These are phyloP conservation scores for Diachasmimorpha longicaudata DNA, from an alignment of 1,140 invertebrate genomes.

Conservation along the genomic window DNA sequence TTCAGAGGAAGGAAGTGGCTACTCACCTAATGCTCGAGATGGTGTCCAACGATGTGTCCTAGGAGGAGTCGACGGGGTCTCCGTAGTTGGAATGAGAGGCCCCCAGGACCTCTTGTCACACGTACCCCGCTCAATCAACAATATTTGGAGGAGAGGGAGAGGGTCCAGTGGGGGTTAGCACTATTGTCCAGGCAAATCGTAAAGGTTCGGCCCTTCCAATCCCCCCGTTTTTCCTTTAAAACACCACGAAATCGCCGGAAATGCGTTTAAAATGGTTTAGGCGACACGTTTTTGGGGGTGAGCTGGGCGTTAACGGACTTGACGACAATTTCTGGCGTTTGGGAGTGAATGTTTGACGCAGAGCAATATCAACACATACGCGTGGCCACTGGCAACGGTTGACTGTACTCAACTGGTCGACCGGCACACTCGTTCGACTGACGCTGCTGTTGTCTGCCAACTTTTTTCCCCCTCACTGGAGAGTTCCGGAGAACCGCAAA, in stretches of 20 bases:
- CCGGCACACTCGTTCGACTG: background rate
- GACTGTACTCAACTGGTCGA: slow-evolving; percentile 21
- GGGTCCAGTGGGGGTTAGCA: background rate
- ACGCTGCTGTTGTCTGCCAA: background rate
- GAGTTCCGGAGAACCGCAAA: background rate
- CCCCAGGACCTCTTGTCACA: background rate
- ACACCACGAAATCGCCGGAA: too few species aligned
- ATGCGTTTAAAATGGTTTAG: too few species aligned
- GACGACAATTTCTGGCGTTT: too few species aligned
- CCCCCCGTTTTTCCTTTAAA: too few species aligned
- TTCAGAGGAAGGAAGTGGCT: too few species aligned
- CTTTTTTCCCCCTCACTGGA: background rate
- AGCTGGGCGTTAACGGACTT: too few species aligned
- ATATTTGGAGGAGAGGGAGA: background rate
- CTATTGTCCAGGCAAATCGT: background rate
- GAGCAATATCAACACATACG: slow-evolving; percentile 13
- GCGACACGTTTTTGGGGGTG: too few species aligned
- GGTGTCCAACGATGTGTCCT: background rate
- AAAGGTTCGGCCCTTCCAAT: too few species aligned
- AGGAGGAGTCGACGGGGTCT: background rate
- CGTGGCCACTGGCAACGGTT: slow-evolving; percentile 21
- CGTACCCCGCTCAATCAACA: background rate
- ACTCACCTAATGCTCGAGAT: background rate
- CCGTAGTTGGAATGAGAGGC: background rate
- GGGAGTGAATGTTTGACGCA: background rate